Conservation (phyloP, 2,797 vertebrate genomes). For the Clarias platycephalus region DNA sequence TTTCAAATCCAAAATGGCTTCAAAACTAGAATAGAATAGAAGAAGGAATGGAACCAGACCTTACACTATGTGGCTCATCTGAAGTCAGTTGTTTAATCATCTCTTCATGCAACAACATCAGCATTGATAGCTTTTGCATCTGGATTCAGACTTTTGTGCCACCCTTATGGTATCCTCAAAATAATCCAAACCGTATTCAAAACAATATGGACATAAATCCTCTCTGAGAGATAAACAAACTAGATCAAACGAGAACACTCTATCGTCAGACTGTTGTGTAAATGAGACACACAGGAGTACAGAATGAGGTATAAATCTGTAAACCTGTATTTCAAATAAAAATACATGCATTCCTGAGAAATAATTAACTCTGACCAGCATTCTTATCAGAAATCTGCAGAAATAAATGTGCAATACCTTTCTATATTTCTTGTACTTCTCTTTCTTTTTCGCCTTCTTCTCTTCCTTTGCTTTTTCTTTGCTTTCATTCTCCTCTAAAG, state of each 20-base stretch:
- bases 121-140: no score
- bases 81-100: no score
- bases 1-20: no score
- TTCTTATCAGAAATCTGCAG: neutral
- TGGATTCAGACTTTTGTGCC: no score
- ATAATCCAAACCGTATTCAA: neutral
- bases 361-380: neutral
- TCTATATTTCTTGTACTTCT: conserved; percentile 57
- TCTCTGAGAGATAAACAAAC: neutral
- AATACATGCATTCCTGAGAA: neutral
- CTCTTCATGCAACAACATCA: no score
- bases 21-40: no score
- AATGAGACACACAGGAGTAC: neutral
- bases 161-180: neutral
- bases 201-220: neutral
- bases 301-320: neutral
- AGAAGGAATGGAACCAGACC: no score
- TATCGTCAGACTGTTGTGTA: neutral
- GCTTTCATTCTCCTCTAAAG: conserved; percentile 45
- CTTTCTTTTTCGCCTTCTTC: conserved; percentile 53
- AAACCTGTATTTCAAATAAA: neutral
- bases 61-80: no score
- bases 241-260: neutral
- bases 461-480: conserved; percentile 39
- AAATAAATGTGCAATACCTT: conserved; percentile 38